Evolutionary conservation across 2,113 vertebrate genomes (phyloP).

Genomic region (Poecilia latipinna): DNA sequence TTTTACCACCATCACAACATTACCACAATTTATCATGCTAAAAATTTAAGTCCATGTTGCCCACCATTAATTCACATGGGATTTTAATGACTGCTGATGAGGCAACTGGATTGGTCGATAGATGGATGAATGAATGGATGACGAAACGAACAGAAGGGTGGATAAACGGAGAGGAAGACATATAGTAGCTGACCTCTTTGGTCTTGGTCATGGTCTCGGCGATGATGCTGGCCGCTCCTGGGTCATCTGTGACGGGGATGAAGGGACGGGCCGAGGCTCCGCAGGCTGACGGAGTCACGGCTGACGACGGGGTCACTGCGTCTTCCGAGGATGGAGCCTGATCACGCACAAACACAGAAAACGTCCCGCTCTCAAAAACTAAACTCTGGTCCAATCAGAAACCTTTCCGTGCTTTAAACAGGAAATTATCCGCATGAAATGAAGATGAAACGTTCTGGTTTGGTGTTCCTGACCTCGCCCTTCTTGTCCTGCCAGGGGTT

Average conservation of each 20-base stretch:
- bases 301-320: slow-evolving; percentile 89
- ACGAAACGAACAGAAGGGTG: no score
- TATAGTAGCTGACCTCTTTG: slow-evolving; percentile 82
- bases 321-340: slow-evolving; percentile 91
- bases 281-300: slow-evolving; percentile 91
- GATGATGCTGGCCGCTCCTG: slow-evolving; percentile 97
- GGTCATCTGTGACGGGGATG: slow-evolving; percentile 98
- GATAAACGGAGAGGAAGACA: background rate
- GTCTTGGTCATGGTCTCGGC: slow-evolving; percentile 99
- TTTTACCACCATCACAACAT: no score
- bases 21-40: no score
- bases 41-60: no score
- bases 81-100: no score
- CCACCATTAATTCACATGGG: no score
- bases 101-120: no score
- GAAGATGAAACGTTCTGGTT: background rate
- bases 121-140: no score
- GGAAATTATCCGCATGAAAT: background rate
- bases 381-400: background rate
- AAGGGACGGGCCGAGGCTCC: slow-evolving; percentile 94
- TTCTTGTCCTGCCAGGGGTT: slow-evolving; percentile 95
- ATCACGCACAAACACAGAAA: slow-evolving; percentile 24
- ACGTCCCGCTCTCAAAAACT: background rate
- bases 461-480: slow-evolving; percentile 83
- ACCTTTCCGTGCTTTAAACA: background rate